Evolutionary conservation across 1,140 invertebrate genomes (phyloP), one percentile per base, ranked within the genome.

Genomic region (Microplitis demolitor): DNA sequence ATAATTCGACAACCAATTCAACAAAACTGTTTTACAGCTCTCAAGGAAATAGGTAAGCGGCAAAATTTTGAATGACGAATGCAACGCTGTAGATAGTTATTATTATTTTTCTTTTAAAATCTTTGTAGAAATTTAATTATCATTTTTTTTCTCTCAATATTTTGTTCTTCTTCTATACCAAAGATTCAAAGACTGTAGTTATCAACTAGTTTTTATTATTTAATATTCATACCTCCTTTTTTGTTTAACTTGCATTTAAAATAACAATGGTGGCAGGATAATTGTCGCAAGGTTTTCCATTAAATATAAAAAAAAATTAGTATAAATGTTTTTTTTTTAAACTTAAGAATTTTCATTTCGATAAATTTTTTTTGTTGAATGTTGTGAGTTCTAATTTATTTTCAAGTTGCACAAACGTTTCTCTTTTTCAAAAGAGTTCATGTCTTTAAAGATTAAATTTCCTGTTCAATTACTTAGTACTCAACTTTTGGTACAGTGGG

Each of bases 1-100:
- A 31, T 56, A 45, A 70, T 72, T 16, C n/a, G 35, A 72, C 35
- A 50, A 54, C 61, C 33, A 78, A 81, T 77, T 76, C 74, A 79
- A 82, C 37, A 79, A 77, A 81, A 86, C 80, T 87, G 78, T 83
- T 87, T 74, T 86, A 82, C 85, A 87, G 85, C 84, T 81, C 80
- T 84, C 85, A 83, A 86, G 85, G 86, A 87, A 78, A 83, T 86
- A 87, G 85, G 86, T 87, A 87, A 87, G 86, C 82, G 78, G 81
- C 74, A 80, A 80, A 68, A 69, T 77, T 76, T 78, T 80, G 79
- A 83, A 78, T 83, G 78, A 80, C 79, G 80, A 85, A 81, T 85
- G 81, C 76, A 79, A 79, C 74, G 74, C 80, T 83, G 74, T 80
- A 80, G 73, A 80, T 68, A 81, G 81, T 77, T 74, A 76, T 78